Evolutionary conservation across 2,797 vertebrate species (phyloP).

Genomic region (Tokudaia muenninki): DNA sequence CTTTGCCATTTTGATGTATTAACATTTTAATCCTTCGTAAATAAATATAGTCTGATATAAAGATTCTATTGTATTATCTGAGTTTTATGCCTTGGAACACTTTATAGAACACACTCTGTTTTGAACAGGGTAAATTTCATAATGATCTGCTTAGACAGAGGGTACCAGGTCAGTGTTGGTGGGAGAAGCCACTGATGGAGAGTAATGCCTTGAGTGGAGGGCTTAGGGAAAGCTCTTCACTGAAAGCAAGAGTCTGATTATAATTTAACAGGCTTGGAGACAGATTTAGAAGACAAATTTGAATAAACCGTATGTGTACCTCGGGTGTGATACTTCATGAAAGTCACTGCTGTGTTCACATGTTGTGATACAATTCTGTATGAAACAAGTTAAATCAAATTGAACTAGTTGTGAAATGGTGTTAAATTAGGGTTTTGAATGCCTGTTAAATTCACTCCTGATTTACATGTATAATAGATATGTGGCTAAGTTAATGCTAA

Average conservation of each 20-base stretch:
- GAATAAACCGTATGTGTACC: not conserved
- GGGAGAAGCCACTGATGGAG: not conserved
- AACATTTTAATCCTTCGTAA: slow-evolving; percentile 52
- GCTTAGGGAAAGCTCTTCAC: not conserved
- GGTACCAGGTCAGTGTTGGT: not conserved
- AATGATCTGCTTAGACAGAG: slow-evolving; percentile 36
- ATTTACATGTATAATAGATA: slow-evolving; percentile 36
- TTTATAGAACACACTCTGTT: slow-evolving; percentile 56
- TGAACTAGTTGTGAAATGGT: slow-evolving; percentile 51
- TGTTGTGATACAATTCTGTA: slow-evolving; percentile 57
- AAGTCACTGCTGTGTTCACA: slow-evolving; percentile 25
- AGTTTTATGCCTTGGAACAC: slow-evolving; percentile 49
- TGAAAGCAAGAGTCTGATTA: slow-evolving; percentile 51
- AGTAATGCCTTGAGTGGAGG: not conserved
- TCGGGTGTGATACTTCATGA: slow-evolving; percentile 43
- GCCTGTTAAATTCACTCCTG: slow-evolving; percentile 39
- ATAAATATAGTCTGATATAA: slow-evolving; percentile 40
- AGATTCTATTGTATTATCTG: not conserved
- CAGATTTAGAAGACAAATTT: slow-evolving; percentile 42
- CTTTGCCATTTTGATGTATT: slow-evolving; percentile 36
- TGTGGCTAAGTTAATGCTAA: not conserved
- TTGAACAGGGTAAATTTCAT: slow-evolving; percentile 42
- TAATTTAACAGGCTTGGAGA: not conserved
- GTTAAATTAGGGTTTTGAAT: slow-evolving; percentile 61
- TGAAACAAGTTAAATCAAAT: slow-evolving; percentile 48